Evolutionary conservation across 1,140 invertebrate species (phyloP), one percentile per base, ranked within the genome.

Genomic region (Drosophila ananassae): DNA sequence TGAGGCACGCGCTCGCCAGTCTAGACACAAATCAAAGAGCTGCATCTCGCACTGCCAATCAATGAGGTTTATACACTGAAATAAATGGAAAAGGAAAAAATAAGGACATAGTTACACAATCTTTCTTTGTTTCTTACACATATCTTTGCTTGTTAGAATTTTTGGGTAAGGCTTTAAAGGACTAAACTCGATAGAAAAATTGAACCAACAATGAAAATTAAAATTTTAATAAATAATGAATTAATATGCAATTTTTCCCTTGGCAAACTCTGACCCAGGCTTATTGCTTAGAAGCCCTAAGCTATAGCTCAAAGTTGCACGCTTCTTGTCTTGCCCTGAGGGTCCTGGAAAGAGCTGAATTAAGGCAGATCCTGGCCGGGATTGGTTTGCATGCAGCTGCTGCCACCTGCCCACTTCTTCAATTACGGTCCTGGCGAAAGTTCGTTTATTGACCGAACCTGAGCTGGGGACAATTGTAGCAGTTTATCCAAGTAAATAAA

Each of bases 1-100:
- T 34, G 34, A 32, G 52, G 53, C 67, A 73, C 69, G 71, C 69
- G 69, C 69, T 73, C 46, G 24, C 30, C 3, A 58, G 80, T 84
- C 80, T 84, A 85, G 80, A 84, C 80, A 61, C 52, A 73, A 85
- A 85, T 85, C 81, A 84, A 84, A 84, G 81, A 67, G 60, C 73
- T 85, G 64, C 77, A 46, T 66, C 72, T 47, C 55, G 34, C 69
- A 57, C 53, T 60, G 46, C 47, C 72, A 79, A 81, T 81, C 78
- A 81, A 67, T 69, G 61, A 22, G 61, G 30, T 39, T 46, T 13
- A 8, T 10, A 2, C 44, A 47, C 44, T 24, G 8, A 12, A 22
- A 47, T 8, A 47, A 47, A 47, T 9, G 9, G 10, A 3, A 3
- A 10, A 7, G 25, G 6, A 4, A 28, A 28, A 5, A 6, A 28